phyloP scores from a whole-genome alignment of 2,888 invertebrate genomes.

The Xylocampa areola region DNA sequence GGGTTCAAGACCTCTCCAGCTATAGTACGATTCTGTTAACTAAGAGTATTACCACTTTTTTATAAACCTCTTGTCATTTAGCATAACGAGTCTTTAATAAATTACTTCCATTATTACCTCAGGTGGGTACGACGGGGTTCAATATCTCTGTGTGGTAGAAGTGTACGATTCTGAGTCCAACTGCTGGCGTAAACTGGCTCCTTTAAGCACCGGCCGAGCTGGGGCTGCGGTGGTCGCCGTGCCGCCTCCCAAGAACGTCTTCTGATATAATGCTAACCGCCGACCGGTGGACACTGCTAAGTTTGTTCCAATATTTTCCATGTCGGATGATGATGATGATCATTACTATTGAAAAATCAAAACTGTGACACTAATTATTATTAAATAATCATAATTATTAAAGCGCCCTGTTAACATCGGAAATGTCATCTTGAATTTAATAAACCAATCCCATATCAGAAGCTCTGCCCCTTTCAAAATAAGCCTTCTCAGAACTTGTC shows the following conservation, averaged over 20 bases:
- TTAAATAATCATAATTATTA: conserved; percentile 11
- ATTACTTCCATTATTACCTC: conserved; percentile 3
- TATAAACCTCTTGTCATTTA: too few relatives aligned
- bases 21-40: too few relatives aligned
- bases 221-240: conserved; percentile 96
- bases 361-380: too few relatives aligned
- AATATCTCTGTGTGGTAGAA: conserved; percentile 96
- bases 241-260: conserved; percentile 79
- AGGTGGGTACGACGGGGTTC: conserved; percentile 97
- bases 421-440: too few relatives aligned
- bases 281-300: conserved; percentile 47
- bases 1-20: too few relatives aligned
- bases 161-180: conserved; percentile 96
- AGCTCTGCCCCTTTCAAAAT: too few relatives aligned
- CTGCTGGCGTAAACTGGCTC: conserved; percentile 94
- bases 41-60: too few relatives aligned
- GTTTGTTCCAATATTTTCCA: conserved; percentile 34
- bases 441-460: too few relatives aligned
- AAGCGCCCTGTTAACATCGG: not conserved
- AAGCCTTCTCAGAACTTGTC: too few relatives aligned
- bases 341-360: conserved; percentile 3
- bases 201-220: conserved; percentile 95
- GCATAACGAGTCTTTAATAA: too few relatives aligned
- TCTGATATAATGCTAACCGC: conserved; percentile 71
- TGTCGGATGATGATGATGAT: conserved; percentile 38